These are phyloP conservation scores for Hirtodrosophila alboralis DNA, from an alignment of 2,888 invertebrate species.

Conservation along the genomic window DNA sequence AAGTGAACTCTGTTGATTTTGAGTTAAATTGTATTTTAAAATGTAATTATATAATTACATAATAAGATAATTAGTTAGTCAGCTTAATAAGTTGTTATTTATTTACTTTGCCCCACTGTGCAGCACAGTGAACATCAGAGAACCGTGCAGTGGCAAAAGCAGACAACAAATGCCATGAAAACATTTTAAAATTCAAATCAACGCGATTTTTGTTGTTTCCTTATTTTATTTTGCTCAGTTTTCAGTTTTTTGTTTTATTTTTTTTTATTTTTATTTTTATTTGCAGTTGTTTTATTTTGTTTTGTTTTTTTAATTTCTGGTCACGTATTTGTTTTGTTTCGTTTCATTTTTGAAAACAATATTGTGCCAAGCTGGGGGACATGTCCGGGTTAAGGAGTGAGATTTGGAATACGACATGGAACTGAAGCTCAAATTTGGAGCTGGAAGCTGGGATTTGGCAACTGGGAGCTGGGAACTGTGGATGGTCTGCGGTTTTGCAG, in stretches of 20 bases:
- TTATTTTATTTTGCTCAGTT: conserved; percentile 73
- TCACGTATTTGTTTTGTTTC: conserved; percentile 78
- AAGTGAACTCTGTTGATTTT: neutral
- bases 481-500: conserved; percentile 36
- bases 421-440: conserved; percentile 4
- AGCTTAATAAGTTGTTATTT: neutral
- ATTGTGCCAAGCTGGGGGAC: conserved; percentile 60
- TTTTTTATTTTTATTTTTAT: conserved; percentile 44
- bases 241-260: conserved; percentile 36
- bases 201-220: conserved; percentile 76
- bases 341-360: conserved; percentile 76
- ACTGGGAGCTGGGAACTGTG: too few relatives aligned
- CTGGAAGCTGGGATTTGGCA: neutral
- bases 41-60: conserved; percentile 7
- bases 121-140: conserved; percentile 7
- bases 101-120: conserved; percentile 35
- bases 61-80: conserved; percentile 6
- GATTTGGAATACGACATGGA: conserved; percentile 7
- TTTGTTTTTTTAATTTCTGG: conserved; percentile 71
- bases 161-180: conserved; percentile 70
- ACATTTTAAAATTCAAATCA: conserved; percentile 79
- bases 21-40: neutral
- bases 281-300: conserved; percentile 40
- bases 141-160: conserved; percentile 23
- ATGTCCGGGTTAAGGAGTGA: conserved; percentile 37